Base-by-base conservation (phyloP, 2,888 invertebrate species). In the Rhingia campestris region DNA sequence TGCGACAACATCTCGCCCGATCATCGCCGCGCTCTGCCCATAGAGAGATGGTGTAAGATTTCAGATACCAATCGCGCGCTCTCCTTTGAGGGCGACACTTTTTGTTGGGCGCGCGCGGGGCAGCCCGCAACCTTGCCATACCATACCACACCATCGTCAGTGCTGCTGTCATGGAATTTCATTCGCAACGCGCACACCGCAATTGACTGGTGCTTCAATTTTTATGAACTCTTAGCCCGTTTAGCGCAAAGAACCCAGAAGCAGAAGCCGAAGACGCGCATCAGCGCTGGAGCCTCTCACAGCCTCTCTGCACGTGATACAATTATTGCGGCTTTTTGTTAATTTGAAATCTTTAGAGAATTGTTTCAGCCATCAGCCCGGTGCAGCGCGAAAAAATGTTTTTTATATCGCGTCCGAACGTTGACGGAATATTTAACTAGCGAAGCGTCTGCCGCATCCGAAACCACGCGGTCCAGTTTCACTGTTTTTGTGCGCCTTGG, bases 301-400 rank as follows among this genome's bases (percentile, higher is more conserved):
- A 30, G 59, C 66, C 66, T 22, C 22, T 64, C 59, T 84, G 87
- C 89, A 89, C 89, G 90, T 91, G 89, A 89, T 90, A 90, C 89
- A 91, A 89, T 91, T 91, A 90, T 89, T 88, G 88, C 88, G 88
- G 88, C 86, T 88, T 88, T 88, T 88, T 88, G 81, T 86, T 87
- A 87, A 86, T 88, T 87, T 88, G 85, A 87, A 87, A 87, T 87
- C 88, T 87, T 88, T 88, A 88, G 86, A 86, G 80, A 86, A 74
- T 76, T 54, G 77, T 35, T 53, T 64, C 30, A 56, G 64, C 61
- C 4, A 14, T 14, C 14, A 22, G 43, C 56, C 30, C 30, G 14
- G 32, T 6, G 64, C 6, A 22, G 22, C 22, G 22, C 47, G 43
- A 76, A 77, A 64, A 70, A 77, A 61, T 41, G 59, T 51, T 75